These are phyloP conservation scores for Parascotia fuliginaria DNA, from an alignment of 2,888 invertebrate species.

Conservation along the genomic window DNA sequence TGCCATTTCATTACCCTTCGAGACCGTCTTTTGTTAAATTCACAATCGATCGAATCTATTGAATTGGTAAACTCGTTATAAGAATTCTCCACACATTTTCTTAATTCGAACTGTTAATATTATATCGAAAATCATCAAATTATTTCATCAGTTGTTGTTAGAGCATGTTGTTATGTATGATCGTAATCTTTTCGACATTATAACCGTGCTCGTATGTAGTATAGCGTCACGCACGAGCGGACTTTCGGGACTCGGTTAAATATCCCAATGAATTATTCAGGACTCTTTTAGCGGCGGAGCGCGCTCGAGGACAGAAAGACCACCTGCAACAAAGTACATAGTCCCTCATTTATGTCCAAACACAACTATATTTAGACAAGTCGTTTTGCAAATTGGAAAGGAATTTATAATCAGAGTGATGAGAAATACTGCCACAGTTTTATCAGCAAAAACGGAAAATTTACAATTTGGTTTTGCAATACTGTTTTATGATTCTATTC, in stretches of 20 bases:
- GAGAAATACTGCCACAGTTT: constrained; percentile 17
- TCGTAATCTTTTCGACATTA: constrained; percentile 58
- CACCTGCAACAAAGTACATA: constrained; percentile 82
- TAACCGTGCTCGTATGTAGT: constrained; percentile 52
- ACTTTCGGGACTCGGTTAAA: constrained; percentile 69
- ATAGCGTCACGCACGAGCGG: constrained; percentile 54
- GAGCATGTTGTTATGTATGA: constrained; percentile 32
- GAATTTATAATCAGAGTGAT: constrained; percentile 53
- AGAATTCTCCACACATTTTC: constrained; percentile 32
- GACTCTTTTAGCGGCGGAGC: constrained; percentile 74
- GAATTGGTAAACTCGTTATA: constrained; percentile 23
- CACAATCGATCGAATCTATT: constrained; percentile 37
- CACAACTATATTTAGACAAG: constrained; percentile 59
- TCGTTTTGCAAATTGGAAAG: constrained; percentile 52
- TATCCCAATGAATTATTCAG: constrained; percentile 82
- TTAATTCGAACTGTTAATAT: constrained; percentile 32
- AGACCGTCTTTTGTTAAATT: constrained; percentile 44
- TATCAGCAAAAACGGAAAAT: constrained; percentile 7
- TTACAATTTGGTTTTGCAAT: constrained; percentile 11
- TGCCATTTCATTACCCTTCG: constrained; percentile 32
- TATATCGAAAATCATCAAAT: constrained; percentile 13
- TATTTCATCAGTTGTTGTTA: constrained; percentile 30
- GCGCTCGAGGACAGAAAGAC: constrained; percentile 60
- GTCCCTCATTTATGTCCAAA: constrained; percentile 70
- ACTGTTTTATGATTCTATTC: not conserved